Evolutionary conservation across 2,113 vertebrate genomes (phyloP).

Genomic region (Bostrychus sinensis): DNA sequence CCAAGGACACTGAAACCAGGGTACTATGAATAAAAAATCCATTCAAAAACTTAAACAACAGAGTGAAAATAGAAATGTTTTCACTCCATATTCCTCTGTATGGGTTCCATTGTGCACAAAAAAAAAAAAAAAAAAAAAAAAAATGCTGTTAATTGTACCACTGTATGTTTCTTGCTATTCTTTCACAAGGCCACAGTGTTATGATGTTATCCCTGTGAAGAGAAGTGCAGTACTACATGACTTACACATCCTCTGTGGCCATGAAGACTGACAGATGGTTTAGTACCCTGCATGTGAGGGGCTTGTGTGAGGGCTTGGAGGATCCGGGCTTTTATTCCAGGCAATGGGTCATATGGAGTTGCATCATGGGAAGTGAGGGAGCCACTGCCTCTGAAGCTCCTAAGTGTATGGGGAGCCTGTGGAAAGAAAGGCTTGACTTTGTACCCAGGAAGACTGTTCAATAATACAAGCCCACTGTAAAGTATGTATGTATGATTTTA

Average conservation of each 20-base stretch:
- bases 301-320: not conserved
- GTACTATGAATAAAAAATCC: slow-evolving; percentile 58
- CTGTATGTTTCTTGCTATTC: not conserved
- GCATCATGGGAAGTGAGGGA: slow-evolving; percentile 5
- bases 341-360: slow-evolving; percentile 1
- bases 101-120: not conserved
- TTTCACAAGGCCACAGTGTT: slow-evolving; percentile 6
- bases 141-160: not conserved
- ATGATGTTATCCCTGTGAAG: not conserved
- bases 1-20: too few species aligned
- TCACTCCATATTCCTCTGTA: not conserved
- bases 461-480: not conserved
- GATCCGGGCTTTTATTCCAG: not conserved
- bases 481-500: too few species aligned
- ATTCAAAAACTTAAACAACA: slow-evolving; percentile 54
- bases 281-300: not conserved
- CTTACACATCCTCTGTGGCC: not conserved
- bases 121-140: too few species aligned
- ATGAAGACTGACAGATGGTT: not conserved
- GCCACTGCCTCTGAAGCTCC: not conserved
- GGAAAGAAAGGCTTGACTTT: not conserved
- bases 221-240: too few species aligned
- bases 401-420: not conserved
- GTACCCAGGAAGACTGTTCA: not conserved
- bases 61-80: slow-evolving; percentile 12